phyloP scores from a whole-genome alignment of 2,113 vertebrate species.

The Genyomyrus donnyi region DNA sequence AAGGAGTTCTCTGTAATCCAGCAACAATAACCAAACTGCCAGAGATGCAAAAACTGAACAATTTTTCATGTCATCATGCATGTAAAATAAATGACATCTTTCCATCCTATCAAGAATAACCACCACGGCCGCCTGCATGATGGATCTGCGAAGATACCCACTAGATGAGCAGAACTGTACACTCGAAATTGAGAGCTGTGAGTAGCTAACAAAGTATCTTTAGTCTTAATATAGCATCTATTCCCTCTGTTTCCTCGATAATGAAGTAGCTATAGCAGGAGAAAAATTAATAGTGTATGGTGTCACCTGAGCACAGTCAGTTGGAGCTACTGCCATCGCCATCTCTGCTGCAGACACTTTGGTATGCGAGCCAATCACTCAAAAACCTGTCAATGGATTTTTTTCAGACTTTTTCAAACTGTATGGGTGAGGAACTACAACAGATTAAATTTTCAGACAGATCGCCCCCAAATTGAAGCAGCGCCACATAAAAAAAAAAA shows the following conservation, averaged over 20 bases:
- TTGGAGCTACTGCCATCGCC: background rate
- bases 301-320: background rate
- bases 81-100: background rate
- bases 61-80: background rate
- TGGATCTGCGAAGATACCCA: background rate
- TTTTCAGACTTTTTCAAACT: background rate
- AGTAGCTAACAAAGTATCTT: conserved; percentile 10
- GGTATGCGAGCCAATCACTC: background rate
- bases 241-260: background rate
- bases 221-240: background rate
- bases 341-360: background rate
- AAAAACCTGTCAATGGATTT: background rate
- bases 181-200: background rate
- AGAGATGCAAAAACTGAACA: background rate
- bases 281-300: background rate
- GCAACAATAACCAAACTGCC: background rate
- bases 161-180: background rate
- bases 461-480: background rate
- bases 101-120: background rate
- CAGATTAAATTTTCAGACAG: background rate
- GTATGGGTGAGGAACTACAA: background rate
- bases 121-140: background rate
- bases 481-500: background rate
- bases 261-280: background rate
- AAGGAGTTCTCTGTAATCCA: background rate